Percentiles rank a stretch among this genome's conserved stretches.
These are phyloP conservation scores for Halcyon malimbica DNA, from an alignment of 2,113 vertebrate genomes.

Conservation along the genomic window DNA sequence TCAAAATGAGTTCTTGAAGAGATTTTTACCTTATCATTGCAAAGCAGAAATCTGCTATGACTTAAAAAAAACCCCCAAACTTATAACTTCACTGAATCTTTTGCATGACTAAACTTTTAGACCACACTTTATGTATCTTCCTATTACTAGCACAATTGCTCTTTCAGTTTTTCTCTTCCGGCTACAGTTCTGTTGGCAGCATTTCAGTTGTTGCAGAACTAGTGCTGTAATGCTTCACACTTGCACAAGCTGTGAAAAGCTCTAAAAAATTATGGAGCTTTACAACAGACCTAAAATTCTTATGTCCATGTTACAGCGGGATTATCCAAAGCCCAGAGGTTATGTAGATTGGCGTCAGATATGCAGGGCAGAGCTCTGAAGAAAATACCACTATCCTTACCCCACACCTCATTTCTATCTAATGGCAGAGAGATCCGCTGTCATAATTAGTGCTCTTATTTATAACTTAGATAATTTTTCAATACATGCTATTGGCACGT, in stretches of 20 bases:
- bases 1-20: not conserved
- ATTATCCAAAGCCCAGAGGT: not conserved
- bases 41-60: not conserved
- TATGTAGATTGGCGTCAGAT: not conserved
- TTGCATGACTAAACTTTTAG: not conserved
- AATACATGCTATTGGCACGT: not conserved
- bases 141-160: not conserved
- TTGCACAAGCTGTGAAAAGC: not conserved
- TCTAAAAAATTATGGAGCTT: not conserved
- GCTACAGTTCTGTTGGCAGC: not conserved
- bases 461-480: not conserved
- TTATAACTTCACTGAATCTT: not conserved
- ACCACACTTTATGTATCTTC: fast-evolving
- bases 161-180: not conserved
- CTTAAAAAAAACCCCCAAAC: not conserved
- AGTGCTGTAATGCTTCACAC: not conserved
- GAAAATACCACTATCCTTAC: not conserved
- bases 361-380: not conserved
- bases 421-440: not conserved
- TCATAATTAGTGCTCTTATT: not conserved
- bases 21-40: not conserved
- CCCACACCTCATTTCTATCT: not conserved
- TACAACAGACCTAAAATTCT: not conserved
- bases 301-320: not conserved
- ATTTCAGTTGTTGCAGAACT: not conserved